A percentile compares a stretch with the other conserved stretches of the same genome.
These are phyloP conservation scores for Cryptomyrus ogoouensis DNA, from an alignment of 2,113 vertebrate species.

Conservation along the genomic window DNA sequence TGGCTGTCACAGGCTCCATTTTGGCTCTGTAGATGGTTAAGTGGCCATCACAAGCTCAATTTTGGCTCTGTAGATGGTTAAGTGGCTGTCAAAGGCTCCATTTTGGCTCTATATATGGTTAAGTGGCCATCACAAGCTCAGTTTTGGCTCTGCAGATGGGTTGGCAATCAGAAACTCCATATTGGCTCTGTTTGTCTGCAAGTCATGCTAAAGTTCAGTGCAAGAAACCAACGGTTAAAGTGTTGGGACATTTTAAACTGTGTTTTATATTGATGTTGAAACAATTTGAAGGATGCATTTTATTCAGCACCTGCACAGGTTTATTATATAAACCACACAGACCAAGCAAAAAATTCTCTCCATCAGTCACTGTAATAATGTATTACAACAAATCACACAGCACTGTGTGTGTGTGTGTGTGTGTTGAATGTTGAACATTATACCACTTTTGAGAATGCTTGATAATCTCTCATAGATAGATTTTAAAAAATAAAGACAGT, in stretches of 20 bases:
- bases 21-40: neutral
- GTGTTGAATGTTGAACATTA: neutral
- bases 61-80: neutral
- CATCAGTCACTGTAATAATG: neutral
- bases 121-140: neutral
- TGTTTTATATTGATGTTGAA: slow-evolving; percentile 11
- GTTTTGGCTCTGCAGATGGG: neutral
- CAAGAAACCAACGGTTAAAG: neutral
- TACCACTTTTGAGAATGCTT: neutral
- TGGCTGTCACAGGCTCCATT: neutral
- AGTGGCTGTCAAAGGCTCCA: too few species aligned
- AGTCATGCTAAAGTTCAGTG: neutral
- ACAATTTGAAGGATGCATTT: neutral
- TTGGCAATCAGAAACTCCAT: neutral
- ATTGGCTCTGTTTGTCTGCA: neutral
- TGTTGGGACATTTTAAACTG: slow-evolving; percentile 13
- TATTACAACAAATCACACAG: neutral
- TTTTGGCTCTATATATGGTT: neutral
- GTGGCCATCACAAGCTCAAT: too few species aligned
- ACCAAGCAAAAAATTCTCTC: neutral
- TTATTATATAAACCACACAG: neutral
- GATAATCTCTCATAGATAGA: neutral
- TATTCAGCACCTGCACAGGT: neutral
- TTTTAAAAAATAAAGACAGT: neutral
- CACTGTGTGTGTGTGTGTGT: neutral